Percentiles rank a stretch among this genome's conserved stretches.
These are phyloP conservation scores for Condylostylus longicornis DNA, from an alignment of 1,140 invertebrate genomes.

Conservation along the genomic window DNA sequence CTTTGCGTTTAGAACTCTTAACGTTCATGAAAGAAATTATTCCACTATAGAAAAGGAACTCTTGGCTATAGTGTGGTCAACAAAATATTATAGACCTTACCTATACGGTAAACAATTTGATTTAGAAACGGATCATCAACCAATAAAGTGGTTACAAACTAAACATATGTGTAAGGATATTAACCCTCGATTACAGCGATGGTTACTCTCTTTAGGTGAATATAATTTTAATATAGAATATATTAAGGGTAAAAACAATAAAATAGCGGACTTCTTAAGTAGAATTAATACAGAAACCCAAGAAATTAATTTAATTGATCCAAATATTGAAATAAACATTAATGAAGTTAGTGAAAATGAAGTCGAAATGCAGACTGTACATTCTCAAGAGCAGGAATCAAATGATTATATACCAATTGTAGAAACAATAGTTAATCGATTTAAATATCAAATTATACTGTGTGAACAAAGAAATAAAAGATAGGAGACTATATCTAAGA, in stretches of 20 bases:
- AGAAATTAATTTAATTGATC: too few relatives aligned
- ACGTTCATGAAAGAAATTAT: slow-evolving; percentile 24
- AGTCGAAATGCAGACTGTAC: too few relatives aligned
- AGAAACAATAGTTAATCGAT: too few relatives aligned
- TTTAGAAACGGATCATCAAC: slow-evolving; percentile 35
- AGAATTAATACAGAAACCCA: not conserved
- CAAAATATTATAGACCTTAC: slow-evolving; percentile 26
- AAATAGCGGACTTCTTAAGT: slow-evolving; percentile 3
- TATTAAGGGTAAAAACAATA: slow-evolving; percentile 4
- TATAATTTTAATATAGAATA: slow-evolving; percentile 5
- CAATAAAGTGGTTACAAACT: slow-evolving; percentile 32
- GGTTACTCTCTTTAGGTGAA: slow-evolving; percentile 2
- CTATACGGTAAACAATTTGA: slow-evolving; percentile 4
- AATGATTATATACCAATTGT: too few relatives aligned
- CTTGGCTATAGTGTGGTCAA: slow-evolving; percentile 28
- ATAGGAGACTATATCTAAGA: not conserved
- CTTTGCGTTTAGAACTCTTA: slow-evolving; percentile 24
- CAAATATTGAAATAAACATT: too few relatives aligned
- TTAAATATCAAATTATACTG: not conserved
- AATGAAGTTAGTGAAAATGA: too few relatives aligned
- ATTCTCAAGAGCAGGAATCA: not conserved
- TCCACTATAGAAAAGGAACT: slow-evolving; percentile 34
- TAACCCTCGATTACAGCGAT: slow-evolving; percentile 2
- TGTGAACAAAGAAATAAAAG: not conserved
- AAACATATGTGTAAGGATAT: slow-evolving; percentile 1